Evolutionary conservation across 2,113 vertebrate genomes (phyloP).

Genomic region (Ramphastos sulfuratus): DNA sequence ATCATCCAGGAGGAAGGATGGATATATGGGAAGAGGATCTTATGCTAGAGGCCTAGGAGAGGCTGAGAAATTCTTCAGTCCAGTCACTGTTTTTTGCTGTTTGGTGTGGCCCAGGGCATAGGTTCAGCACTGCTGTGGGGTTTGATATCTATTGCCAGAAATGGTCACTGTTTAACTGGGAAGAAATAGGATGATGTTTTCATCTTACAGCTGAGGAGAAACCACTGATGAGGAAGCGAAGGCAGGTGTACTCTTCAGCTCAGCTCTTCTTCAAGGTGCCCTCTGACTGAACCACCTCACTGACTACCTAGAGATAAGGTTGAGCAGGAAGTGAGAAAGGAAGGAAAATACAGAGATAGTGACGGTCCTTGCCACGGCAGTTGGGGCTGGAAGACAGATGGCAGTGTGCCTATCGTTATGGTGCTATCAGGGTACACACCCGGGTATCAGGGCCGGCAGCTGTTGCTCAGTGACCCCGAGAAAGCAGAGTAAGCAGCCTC

Average conservation of each 20-base stretch:
- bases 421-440: neutral
- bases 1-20: neutral
- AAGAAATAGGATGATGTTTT: neutral
- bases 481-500: neutral
- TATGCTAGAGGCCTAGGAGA: neutral
- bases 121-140: accelerated
- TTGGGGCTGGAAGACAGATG: neutral
- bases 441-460: neutral
- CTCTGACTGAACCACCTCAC: neutral
- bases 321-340: too few relatives aligned
- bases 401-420: neutral
- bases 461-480: neutral
- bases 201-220: neutral
- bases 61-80: neutral
- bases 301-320: neutral
- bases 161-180: accelerated
- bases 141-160: neutral
- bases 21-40: neutral
- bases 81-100: neutral
- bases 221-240: accelerated
- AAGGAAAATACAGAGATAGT: neutral
- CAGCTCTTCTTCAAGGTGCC: neutral
- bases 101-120: neutral
- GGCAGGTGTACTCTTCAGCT: too few relatives aligned
- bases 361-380: accelerated